Evolutionary conservation across 2,888 invertebrate genomes (phyloP).

Genomic region (Ophraella communa): DNA sequence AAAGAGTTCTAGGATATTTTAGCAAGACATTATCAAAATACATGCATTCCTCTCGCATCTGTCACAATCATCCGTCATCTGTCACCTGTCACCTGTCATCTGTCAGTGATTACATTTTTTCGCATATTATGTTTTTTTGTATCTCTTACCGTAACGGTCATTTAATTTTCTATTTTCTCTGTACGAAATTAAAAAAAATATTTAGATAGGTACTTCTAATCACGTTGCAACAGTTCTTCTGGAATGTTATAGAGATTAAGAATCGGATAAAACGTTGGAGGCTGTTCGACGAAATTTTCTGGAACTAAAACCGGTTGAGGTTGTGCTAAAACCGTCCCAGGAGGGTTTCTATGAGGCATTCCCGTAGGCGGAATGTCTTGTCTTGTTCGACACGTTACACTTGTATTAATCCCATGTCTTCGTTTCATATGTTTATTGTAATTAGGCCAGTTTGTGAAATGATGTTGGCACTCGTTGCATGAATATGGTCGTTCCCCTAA

Average conservation of each 20-base stretch:
- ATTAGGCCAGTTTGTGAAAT: constrained; percentile 84
- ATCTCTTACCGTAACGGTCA: too few species aligned
- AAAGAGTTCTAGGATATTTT: too few species aligned
- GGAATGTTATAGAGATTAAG: constrained; percentile 55
- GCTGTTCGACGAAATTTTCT: constrained; percentile 46
- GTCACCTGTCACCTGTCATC: too few species aligned
- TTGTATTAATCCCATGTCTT: constrained; percentile 67
- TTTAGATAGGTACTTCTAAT: constrained; percentile 33
- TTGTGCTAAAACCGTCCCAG: constrained; percentile 57
- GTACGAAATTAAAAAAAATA: too few species aligned
- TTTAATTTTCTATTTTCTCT: too few species aligned
- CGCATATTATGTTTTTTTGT: too few species aligned
- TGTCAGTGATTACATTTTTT: too few species aligned
- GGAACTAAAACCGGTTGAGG: constrained; percentile 50
- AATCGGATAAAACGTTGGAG: constrained; percentile 53
- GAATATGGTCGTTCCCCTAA: constrained; percentile 71
- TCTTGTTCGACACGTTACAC: constrained; percentile 58
- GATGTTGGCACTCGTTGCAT: constrained; percentile 73
- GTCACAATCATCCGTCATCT: too few species aligned
- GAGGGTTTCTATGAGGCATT: constrained; percentile 59
- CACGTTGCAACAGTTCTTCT: constrained; percentile 52
- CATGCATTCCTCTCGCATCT: too few species aligned
- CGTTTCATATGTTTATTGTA: constrained; percentile 84
- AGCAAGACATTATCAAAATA: too few species aligned
- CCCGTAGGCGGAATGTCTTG: constrained; percentile 60